A percentile compares a stretch with the other conserved stretches of the same genome.
phyloP scores from a whole-genome alignment of 2,888 invertebrate species.

The Synanthedon myopaeformis region DNA sequence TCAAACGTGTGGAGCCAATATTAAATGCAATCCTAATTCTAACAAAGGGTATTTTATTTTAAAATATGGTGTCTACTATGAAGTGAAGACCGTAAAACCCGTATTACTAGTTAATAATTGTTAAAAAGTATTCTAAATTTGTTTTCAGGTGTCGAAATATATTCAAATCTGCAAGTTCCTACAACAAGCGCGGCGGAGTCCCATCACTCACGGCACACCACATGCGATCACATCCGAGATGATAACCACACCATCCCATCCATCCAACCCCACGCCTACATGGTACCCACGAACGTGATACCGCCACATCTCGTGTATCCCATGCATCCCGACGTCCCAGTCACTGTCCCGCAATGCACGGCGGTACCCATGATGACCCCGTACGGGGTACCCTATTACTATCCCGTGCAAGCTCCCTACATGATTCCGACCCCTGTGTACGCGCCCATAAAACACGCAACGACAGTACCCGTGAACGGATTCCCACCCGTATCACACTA shows the following conservation, averaged over 20 bases:
- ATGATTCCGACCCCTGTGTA: slow-evolving; percentile 59
- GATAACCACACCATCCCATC: slow-evolving; percentile 26
- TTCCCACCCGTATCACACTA: slow-evolving; percentile 46
- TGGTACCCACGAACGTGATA: slow-evolving; percentile 21
- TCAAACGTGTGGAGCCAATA: too few species aligned
- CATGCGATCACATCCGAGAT: slow-evolving; percentile 26
- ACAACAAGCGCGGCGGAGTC: slow-evolving; percentile 19
- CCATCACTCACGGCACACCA: slow-evolving; percentile 18
- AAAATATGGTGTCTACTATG: too few species aligned
- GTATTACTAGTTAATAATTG: too few species aligned
- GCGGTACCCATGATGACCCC: slow-evolving; percentile 44
- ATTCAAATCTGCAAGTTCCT: slow-evolving; percentile 46
- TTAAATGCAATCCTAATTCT: too few species aligned
- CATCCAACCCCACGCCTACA: slow-evolving; percentile 28
- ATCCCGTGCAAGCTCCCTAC: slow-evolving; percentile 57
- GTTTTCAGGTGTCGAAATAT: slow-evolving; percentile 42
- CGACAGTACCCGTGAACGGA: slow-evolving; percentile 58
- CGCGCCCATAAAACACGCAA: slow-evolving; percentile 56
- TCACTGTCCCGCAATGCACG: slow-evolving; percentile 25
- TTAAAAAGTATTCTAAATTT: not conserved
- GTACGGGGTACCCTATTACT: slow-evolving; percentile 56
- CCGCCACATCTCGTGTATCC: slow-evolving; percentile 40
- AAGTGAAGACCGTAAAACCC: too few species aligned
- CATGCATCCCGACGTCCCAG: slow-evolving; percentile 27
- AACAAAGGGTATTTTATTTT: too few species aligned